phyloP scores from a whole-genome alignment of 92 coral and sea anemone genomes.

The Heteractis magnifica region DNA sequence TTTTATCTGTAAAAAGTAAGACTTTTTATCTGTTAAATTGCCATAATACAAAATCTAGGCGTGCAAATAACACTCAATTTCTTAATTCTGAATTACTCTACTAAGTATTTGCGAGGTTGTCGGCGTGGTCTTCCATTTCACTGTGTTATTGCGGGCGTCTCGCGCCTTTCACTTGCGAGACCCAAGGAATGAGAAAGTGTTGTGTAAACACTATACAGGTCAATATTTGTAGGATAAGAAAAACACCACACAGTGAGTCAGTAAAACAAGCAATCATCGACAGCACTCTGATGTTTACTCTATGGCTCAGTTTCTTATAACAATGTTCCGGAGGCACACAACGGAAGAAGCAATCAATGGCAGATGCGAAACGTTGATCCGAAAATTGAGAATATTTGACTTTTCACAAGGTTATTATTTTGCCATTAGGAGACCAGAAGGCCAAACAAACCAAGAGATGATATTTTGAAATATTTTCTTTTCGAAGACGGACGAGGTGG shows the following conservation, averaged over 20 bases:
- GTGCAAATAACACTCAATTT: not conserved
- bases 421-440: conserved; percentile 9
- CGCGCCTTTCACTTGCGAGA: not conserved
- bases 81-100: not conserved
- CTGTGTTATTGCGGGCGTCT: conserved; percentile 13
- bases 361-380: conserved; percentile 14
- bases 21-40: not conserved
- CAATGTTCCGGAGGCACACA: not conserved
- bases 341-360: conserved; percentile 7
- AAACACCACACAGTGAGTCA: conserved; percentile 25
- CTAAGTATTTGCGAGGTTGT: not conserved
- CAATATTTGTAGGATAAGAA: conserved; percentile 27
- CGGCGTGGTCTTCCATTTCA: conserved; percentile 3
- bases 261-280: conserved; percentile 32
- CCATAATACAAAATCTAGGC: not conserved
- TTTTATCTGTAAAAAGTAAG: not conserved
- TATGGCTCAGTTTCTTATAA: conserved; percentile 13
- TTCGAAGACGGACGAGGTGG: conserved; percentile 76
- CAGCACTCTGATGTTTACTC: conserved; percentile 14
- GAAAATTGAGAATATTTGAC: conserved; percentile 19
- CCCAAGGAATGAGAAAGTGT: not conserved
- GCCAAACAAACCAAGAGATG: not conserved
- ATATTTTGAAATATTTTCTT: not conserved
- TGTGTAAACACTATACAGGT: conserved; percentile 18
- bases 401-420: conserved; percentile 10